Percentiles rank a stretch among this genome's conserved stretches.
Conservation (phyloP, 2,888 invertebrate species). For the Hydropsyche betteni region DNA sequence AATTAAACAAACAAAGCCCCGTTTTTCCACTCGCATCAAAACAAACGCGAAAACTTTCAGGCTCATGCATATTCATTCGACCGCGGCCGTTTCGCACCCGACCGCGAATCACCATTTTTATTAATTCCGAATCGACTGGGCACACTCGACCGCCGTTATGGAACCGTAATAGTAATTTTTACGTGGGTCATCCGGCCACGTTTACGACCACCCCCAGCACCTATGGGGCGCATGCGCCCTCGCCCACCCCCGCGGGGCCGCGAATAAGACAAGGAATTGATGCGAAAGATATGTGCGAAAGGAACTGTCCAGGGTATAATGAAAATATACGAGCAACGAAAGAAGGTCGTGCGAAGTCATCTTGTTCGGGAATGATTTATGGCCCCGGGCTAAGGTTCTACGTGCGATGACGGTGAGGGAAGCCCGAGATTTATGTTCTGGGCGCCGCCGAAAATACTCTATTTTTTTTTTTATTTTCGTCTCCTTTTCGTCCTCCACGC, state of each 20-base stretch:
- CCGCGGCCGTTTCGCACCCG: no score
- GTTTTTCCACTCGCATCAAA: no score
- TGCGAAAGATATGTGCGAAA: constrained; percentile 35
- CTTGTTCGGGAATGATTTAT: constrained; percentile 38
- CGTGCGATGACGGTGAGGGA: constrained; percentile 39
- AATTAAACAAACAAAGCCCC: no score
- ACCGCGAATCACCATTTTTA: no score
- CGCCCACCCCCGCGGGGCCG: not conserved
- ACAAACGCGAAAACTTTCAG: no score
- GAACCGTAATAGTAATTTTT: not conserved
- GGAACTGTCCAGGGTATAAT: constrained; percentile 34
- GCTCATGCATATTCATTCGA: no score
- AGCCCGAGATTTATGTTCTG: constrained; percentile 39
- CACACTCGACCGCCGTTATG: not conserved
- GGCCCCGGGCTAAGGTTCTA: constrained; percentile 32
- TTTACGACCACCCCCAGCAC: not conserved
- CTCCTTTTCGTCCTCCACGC: not conserved
- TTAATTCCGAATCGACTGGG: no score
- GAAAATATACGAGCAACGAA: constrained; percentile 38
- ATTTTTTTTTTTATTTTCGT: not conserved
- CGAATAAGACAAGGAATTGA: constrained; percentile 32
- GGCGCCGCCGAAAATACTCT: constrained; percentile 15
- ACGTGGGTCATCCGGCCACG: not conserved
- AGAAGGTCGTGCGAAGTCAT: constrained; percentile 39
- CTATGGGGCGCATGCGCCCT: constrained; percentile 2